Percentiles rank a stretch among this genome's conserved stretches.
Conservation (phyloP, 2,888 invertebrate genomes). For the Lacanobia wlatinum region DNA sequence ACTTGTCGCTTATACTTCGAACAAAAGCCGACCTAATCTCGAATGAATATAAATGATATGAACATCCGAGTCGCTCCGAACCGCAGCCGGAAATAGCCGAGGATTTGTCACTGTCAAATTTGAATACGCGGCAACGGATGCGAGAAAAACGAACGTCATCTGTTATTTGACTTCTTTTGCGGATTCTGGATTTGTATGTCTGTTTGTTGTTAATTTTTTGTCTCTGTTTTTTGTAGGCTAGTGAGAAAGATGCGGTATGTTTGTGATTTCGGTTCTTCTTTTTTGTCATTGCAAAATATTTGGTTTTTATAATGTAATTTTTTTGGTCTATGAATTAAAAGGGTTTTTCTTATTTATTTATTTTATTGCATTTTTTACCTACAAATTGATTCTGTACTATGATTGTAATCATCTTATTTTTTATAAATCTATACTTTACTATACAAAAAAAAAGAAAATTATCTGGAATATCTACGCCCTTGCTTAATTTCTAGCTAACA, state of each 20-base stretch:
- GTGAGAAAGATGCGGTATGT: neutral
- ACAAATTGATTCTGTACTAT: too few relatives aligned
- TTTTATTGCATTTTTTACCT: too few relatives aligned
- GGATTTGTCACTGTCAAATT: conserved; percentile 90
- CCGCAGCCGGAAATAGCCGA: conserved; percentile 86
- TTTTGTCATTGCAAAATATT: neutral
- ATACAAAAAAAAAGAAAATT: neutral
- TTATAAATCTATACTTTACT: too few relatives aligned
- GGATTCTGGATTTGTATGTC: conserved; percentile 54
- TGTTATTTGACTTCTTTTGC: conserved; percentile 74
- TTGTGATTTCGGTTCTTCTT: neutral
- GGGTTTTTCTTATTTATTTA: too few relatives aligned
- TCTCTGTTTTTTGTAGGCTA: conserved; percentile 9
- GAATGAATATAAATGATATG: conserved; percentile 89
- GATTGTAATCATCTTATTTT: too few relatives aligned
- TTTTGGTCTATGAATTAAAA: too few relatives aligned
- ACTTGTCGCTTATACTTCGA: conserved; percentile 77
- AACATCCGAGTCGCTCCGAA: conserved; percentile 83
- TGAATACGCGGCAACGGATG: conserved; percentile 87
- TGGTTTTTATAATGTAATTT: neutral
- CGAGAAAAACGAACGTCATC: conserved; percentile 88
- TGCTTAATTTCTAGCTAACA: neutral
- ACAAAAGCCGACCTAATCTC: conserved; percentile 79
- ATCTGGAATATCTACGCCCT: neutral
- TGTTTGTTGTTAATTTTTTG: conserved; percentile 54